phyloP scores from a whole-genome alignment of 2,888 invertebrate genomes.

The Allolobophora icterica region DNA sequence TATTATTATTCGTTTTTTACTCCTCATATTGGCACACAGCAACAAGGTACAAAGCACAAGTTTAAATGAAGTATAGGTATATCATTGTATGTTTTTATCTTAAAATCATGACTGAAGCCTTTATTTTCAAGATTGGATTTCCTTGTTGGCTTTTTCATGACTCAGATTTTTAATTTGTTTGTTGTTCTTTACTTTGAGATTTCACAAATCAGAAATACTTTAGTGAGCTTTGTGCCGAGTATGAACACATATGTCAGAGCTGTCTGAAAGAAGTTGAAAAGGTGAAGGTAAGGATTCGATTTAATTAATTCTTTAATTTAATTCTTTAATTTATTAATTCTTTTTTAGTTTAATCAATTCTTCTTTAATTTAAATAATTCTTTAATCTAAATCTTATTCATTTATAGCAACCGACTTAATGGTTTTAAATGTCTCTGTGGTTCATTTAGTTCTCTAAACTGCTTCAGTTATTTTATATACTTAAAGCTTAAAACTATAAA shows the following conservation, averaged over 20 bases:
- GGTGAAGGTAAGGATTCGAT: conserved; percentile 53
- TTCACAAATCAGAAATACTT: conserved; percentile 57
- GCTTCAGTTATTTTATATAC: no score
- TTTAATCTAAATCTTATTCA: neutral
- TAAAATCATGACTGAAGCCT: neutral
- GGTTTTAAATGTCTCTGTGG: neutral
- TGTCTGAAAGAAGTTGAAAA: conserved; percentile 59
- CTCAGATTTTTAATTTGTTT: neutral
- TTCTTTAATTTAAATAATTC: no score
- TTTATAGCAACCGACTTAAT: neutral
- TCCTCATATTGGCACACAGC: no score
- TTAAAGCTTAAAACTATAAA: neutral
- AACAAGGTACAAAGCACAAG: no score
- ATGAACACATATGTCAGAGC: conserved; percentile 59
- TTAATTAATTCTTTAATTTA: conserved; percentile 19
- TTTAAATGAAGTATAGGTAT: no score
- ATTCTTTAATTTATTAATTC: neutral
- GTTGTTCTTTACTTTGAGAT: conserved; percentile 50
- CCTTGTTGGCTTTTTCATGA: neutral
- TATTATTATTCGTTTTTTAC: no score
- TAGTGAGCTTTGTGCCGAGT: conserved; percentile 58
- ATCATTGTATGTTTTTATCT: neutral
- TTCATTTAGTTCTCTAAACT: neutral
- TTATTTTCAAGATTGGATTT: neutral
- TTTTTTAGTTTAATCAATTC: neutral